Evolutionary conservation across 2,113 vertebrate species (phyloP), one percentile per base, ranked within the genome.

Genomic region (Pelodiscus sinensis): DNA sequence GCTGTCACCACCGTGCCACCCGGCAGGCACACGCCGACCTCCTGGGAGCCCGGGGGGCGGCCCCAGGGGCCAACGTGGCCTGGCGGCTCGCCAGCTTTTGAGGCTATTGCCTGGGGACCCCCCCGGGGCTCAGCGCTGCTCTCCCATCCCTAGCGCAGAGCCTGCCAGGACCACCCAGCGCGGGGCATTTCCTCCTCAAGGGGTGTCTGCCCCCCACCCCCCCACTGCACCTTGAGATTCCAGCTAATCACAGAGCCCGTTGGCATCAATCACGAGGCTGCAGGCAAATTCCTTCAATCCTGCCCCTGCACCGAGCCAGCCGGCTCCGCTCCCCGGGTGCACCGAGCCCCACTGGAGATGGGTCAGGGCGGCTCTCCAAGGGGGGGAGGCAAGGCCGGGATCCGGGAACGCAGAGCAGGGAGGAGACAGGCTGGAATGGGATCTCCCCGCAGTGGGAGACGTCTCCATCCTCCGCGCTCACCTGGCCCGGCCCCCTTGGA

Each of bases 161-260:
- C 62, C 19, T 7, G 1, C n/a, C 79, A 82, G 97, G 97, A 97
- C 96, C 97, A 96, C 98, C 98, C 98, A 97, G 94, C 97, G 97
- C 97, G 97, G 97, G 97, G 97, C 97, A 98, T 98, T 98, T 98
- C 98, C 98, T 98, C 86, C 65, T 93, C 97, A 96, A 97, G 83
- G 98, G 98, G 98, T 84, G 96, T 97, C 97, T 98, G 97, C 96
- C 98, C 98, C 98, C 97, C 89, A 93, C 98, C 98, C 98, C 97
- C 89, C 93, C 98, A 98, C 97, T 81, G 96, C 97, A 97, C 98
- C 97, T 97, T 98, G 97, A 98, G 98, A 98, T 98, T 98, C 98
- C 94, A 94, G 97, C 98, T 98, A 98, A 99, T 99, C 98, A 98
- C 97, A 97, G 96, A 97, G 97, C 97, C 95, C 90, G 98, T 98